Percentiles rank a stretch among this genome's conserved stretches.
These are phyloP conservation scores for Onychostruthus taczanowskii DNA, from an alignment of 2,113 vertebrate species.

Conservation along the genomic window DNA sequence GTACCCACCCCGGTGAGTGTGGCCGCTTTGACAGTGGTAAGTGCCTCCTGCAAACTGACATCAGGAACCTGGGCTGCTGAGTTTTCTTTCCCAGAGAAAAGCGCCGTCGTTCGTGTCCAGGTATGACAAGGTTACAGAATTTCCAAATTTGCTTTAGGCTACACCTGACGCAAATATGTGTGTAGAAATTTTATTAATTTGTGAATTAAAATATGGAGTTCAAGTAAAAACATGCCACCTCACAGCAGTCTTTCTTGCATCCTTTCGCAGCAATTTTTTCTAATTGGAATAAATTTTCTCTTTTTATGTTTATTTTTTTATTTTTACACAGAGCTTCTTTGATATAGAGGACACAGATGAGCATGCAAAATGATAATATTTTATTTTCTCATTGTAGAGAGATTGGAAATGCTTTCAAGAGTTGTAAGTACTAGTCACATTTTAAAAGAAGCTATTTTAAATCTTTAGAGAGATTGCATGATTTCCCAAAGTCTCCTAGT, in stretches of 20 bases:
- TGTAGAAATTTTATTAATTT: background rate
- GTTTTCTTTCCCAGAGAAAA: no score
- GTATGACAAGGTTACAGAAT: background rate
- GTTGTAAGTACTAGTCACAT: background rate
- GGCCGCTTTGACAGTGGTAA: no score
- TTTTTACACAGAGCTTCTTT: background rate
- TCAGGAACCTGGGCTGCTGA: no score
- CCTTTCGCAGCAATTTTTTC: background rate
- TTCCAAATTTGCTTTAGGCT: background rate
- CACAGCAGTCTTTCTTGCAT: background rate
- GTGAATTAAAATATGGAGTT: background rate
- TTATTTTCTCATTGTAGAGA: background rate
- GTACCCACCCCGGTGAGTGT: no score
- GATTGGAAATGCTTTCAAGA: background rate
- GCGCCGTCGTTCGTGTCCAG: no score
- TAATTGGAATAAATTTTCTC: background rate
- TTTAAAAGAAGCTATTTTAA: background rate
- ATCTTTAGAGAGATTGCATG: background rate
- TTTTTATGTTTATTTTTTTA: background rate
- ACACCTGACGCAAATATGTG: background rate
- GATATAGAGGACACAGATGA: background rate
- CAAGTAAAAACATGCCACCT: background rate
- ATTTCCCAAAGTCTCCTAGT: slow-evolving; percentile 6
- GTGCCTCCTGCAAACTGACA: no score
- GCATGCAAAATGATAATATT: background rate